Conservation (phyloP, 2,888 invertebrate species). For the Sicus ferrugineus region DNA sequence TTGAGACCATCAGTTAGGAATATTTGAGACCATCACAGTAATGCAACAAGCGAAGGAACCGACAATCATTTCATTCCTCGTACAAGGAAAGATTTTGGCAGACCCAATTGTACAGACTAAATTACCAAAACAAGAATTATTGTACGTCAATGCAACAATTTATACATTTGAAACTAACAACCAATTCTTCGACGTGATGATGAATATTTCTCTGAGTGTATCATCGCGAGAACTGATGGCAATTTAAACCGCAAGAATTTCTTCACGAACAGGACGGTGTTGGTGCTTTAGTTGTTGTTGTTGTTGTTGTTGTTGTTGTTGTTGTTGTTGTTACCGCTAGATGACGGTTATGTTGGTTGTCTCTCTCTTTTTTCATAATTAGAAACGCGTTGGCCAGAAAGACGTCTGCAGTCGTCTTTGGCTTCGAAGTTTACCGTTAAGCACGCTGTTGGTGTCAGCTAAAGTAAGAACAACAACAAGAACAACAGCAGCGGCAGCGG, state of each 20-base stretch:
- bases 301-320: not conserved
- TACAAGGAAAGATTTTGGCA: no score
- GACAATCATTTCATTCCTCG: no score
- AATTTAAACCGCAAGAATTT: constrained; percentile 8
- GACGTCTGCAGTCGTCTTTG: not conserved
- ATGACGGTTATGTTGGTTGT: constrained; percentile 13
- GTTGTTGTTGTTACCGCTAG: not conserved
- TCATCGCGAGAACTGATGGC: not conserved
- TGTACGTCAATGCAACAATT: no score
- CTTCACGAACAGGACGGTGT: not conserved
- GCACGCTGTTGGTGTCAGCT: constrained; percentile 5
- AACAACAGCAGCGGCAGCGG: constrained; percentile 18
- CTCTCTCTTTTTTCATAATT: constrained; percentile 50
- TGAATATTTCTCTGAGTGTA: no score
- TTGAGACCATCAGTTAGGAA: no score
- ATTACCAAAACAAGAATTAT: no score
- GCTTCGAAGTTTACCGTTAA: not conserved
- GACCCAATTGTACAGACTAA: no score
- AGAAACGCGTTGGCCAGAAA: constrained; percentile 45
- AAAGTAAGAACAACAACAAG: constrained; percentile 6
- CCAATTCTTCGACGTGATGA: no score
- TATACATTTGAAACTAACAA: no score
- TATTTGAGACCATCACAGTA: no score
- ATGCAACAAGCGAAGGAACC: no score
- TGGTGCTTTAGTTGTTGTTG: not conserved